Evolutionary conservation across 2,797 vertebrate species (phyloP).

Genomic region (Chaenodraco wilsoni): DNA sequence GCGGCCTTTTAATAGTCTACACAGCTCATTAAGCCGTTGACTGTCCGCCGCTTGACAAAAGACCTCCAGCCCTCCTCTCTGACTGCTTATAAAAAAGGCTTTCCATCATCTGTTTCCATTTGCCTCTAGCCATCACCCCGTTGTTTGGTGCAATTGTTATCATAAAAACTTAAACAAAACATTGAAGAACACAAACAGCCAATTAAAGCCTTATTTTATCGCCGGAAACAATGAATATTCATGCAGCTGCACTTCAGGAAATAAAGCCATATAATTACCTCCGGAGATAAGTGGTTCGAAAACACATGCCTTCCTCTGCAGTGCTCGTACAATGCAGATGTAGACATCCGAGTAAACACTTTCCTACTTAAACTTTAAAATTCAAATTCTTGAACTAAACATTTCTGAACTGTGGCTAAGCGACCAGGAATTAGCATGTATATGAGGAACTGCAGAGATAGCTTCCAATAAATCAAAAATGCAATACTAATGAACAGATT

Average conservation of each 20-base stretch:
- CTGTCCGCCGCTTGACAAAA: conserved; percentile 60
- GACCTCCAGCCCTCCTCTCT: conserved; percentile 29
- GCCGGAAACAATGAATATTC: conserved; percentile 40
- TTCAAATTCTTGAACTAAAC: conserved; percentile 6
- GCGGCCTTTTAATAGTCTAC: conserved; percentile 66
- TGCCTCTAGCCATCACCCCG: conserved; percentile 45
- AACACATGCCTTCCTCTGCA: conserved; percentile 28
- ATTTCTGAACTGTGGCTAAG: neutral
- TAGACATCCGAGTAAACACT: conserved; percentile 15
- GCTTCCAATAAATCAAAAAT: conserved; percentile 12
- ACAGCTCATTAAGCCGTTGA: conserved; percentile 73
- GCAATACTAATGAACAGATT: neutral
- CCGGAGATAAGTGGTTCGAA: conserved; percentile 38
- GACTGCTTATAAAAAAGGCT: conserved; percentile 47
- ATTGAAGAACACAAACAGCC: conserved; percentile 13
- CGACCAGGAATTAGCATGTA: conserved; percentile 1
- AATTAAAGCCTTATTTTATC: conserved; percentile 46
- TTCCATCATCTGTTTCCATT: conserved; percentile 53
- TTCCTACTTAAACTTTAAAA: conserved; percentile 9
- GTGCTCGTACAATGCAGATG: conserved; percentile 3
- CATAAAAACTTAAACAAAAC: conserved; percentile 26
- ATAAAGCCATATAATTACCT: conserved; percentile 49
- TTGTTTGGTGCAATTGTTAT: conserved; percentile 37
- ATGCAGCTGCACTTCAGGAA: conserved; percentile 49
- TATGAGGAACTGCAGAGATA: neutral